Conservation (phyloP, 2,113 vertebrate genomes). For the Pterocles orientalis region DNA sequence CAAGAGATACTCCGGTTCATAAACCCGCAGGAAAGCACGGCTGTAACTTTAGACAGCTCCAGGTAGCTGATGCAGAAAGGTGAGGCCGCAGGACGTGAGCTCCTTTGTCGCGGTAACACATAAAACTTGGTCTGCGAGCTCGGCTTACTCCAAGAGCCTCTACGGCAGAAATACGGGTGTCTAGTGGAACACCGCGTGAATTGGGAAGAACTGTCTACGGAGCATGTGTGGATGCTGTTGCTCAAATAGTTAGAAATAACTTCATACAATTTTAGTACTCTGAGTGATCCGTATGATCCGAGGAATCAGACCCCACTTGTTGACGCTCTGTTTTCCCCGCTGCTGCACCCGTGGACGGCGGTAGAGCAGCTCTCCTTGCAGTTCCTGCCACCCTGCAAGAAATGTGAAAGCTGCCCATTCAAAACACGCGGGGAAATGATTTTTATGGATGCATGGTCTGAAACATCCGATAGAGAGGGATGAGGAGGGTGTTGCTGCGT, state of each 20-base stretch:
- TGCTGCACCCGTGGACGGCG: neutral
- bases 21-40: neutral
- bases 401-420: neutral
- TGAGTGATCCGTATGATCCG: too few species aligned
- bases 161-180: neutral
- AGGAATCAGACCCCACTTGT: accelerated
- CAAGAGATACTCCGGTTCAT: neutral
- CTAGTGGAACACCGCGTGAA: too few species aligned
- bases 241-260: neutral
- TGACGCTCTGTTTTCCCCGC: too few species aligned
- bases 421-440: accelerated
- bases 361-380: neutral
- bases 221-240: neutral
- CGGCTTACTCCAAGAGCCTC: neutral
- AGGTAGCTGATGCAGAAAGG: neutral
- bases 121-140: neutral
- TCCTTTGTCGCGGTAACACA: neutral
- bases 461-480: accelerated
- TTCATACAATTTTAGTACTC: neutral
- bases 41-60: constrained; percentile 6
- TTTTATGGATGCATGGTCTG: accelerated
- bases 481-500: neutral
- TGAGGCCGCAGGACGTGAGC: neutral
- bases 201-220: accelerated
- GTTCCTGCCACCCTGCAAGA: neutral